phyloP scores from a whole-genome alignment of 2,797 vertebrate species.

The Uromys caudimaculatus region DNA sequence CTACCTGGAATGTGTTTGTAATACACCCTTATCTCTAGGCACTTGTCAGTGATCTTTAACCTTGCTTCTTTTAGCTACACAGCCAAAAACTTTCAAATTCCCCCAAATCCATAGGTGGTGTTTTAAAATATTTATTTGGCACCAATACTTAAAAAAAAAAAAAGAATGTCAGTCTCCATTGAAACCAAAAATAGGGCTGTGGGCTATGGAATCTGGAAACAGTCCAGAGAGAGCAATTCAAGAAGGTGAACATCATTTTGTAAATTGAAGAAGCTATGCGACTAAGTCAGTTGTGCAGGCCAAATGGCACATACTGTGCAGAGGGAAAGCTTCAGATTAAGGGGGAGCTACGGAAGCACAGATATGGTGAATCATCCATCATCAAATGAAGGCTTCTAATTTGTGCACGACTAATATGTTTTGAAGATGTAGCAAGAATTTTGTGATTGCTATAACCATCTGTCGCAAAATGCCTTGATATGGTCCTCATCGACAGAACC shows the following conservation, averaged over 20 bases:
- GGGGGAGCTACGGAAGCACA: neutral
- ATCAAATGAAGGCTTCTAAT: constrained; percentile 27
- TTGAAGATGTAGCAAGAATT: neutral
- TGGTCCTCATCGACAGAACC: neutral
- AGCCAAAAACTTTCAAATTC: constrained; percentile 31
- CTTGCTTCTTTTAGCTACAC: neutral
- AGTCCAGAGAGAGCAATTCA: neutral
- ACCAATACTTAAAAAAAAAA: neutral
- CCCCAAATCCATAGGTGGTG: neutral
- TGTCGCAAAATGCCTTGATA: constrained; percentile 19
- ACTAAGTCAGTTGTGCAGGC: neutral
- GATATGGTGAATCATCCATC: neutral
- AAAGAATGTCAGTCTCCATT: constrained; percentile 25
- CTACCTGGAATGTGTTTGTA: neutral
- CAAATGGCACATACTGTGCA: neutral
- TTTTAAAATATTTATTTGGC: constrained; percentile 54
- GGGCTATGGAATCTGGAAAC: constrained; percentile 21
- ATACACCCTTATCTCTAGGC: neutral
- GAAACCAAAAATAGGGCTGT: constrained; percentile 16
- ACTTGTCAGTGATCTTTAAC: neutral
- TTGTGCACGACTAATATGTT: constrained; percentile 28
- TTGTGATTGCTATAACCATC: constrained; percentile 49
- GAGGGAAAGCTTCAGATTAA: neutral
- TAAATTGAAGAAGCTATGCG: neutral
- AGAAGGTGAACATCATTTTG: constrained; percentile 19